Base-by-base conservation (phyloP, 2,113 vertebrate genomes). In the Chamaea fasciata region DNA sequence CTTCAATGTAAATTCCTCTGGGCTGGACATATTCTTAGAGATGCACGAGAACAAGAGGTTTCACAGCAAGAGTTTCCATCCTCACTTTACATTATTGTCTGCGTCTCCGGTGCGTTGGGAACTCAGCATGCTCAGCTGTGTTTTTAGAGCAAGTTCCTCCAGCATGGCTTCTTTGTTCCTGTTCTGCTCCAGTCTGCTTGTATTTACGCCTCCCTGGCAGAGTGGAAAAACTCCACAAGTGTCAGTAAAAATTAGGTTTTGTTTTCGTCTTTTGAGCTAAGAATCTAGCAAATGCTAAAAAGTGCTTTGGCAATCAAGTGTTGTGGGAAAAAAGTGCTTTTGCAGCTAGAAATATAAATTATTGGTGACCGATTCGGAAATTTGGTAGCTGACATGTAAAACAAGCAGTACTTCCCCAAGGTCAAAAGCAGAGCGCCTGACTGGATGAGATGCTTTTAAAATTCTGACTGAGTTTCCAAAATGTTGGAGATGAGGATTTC, bases 11-110 rank as follows among this genome's bases (percentile, higher is more conserved):
- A 90, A 70, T 82, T 37, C 69, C 92, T 87, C 50, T 73, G 80
- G n/a, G 69, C 46, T 81, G 65, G 33, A 59, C 39, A 57, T 82
- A 52, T 80, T 91, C 90, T 84, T 39, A 85, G 81, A 90, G 89
- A 80, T 59, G 79, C 55, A 81, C 0, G 2, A 80, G 77, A 95
- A 90, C 80, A 94, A 91, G 94, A 86, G 71, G 60, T 89, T 93
- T 94, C 93, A 90, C 94, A 96, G 84, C 74, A 85, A 95, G 87
- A 96, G 71, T 67, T 83, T 92, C 82, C 93, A 95, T 90, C 81
- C 53, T 87, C 74, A 23, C 86, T 92, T 92, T 70, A 74, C 71
- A 5, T 93, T 83, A 83, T 71, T 89, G 83, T 96, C 77, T 95
- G 49, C 0, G 1, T 90, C 88, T 90, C 90, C 0, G 2, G 83